Conservation (phyloP, 2,797 vertebrate species). For the Cichlasoma orientale region DNA sequence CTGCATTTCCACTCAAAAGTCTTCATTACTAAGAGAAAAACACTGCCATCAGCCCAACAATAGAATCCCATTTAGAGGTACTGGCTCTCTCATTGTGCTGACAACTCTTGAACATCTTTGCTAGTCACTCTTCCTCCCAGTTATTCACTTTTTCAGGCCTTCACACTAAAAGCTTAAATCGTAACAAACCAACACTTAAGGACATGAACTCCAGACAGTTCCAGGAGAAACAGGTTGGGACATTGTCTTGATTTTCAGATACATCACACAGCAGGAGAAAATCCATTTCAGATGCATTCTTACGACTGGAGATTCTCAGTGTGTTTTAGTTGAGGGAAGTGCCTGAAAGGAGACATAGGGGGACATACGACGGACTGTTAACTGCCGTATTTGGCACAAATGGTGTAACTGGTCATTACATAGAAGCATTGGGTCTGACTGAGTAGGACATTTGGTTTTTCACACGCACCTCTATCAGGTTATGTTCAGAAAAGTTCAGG, state of each 20-base stretch:
- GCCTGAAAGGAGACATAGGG: neutral
- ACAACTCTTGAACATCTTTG: neutral
- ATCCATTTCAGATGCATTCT: neutral
- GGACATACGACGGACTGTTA: neutral
- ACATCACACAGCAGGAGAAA: neutral
- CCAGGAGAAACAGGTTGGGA: neutral
- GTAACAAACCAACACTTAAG: neutral
- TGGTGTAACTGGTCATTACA: neutral
- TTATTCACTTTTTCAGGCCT: neutral
- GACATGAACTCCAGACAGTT: neutral
- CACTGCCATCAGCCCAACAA: constrained; percentile 5
- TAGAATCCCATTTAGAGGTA: constrained; percentile 11
- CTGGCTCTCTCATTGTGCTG: constrained; percentile 8
- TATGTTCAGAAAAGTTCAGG: neutral
- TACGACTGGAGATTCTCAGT: neutral
- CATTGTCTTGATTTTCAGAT: neutral
- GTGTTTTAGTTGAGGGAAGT: neutral
- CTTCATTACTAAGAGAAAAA: constrained; percentile 14
- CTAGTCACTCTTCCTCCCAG: neutral
- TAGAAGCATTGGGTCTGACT: too few relatives aligned
- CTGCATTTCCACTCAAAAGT: constrained; percentile 9
- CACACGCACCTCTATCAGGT: neutral
- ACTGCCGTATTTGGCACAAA: neutral
- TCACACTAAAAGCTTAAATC: neutral
- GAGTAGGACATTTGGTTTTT: neutral